Evolutionary conservation across 2,797 vertebrate genomes (phyloP), one percentile per base, ranked within the genome.

Genomic region (Enteromius paludinosus): DNA sequence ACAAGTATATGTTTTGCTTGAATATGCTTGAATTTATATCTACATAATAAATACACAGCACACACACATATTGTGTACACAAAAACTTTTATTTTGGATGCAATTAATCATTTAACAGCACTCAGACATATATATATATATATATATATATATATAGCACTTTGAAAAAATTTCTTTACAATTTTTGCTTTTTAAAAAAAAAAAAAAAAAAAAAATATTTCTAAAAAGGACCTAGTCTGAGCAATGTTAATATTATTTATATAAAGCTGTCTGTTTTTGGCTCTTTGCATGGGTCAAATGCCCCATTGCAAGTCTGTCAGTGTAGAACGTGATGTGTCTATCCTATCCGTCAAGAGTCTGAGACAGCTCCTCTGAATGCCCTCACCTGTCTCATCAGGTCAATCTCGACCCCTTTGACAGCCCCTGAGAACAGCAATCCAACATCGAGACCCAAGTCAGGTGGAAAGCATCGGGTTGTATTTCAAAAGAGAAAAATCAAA

Each of bases 401-500:
- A 73, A 15, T 52, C 38, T 66, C 49, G 10, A 69, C 72, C 78
- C 9, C 7, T 6, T 18, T 62, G 47, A 78, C 77, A 54, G 43
- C 64, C 14, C 83, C 82, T 76, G 78, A 86, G 56, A 56, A 72
- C 62, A 47, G 33, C 62, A 49, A 25, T 73, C 54, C 75, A 30
- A 23, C 70, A 75, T 71, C 47, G 71, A 49, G 76, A 86, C 87
- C 84, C 87, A 82, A 80, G 59, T 65, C 62, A 83, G 88, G 80
- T 79, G 80, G 52, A 72, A 86, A 87, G 78, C 74, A 76, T 47
- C 47, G 3, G 20, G 49, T 18, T 87, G n/a, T 86, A 41, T 72
- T 84, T 76, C 80, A 78, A 88, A 86, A 90, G 61, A 84, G 79
- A 85, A 33, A 86, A 59, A 78, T 78, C 41, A 15, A 69, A 35